phyloP scores from a whole-genome alignment of 37 sponge, comb jelly and placozoan species.

The Chondrilla cf. caribensis region DNA sequence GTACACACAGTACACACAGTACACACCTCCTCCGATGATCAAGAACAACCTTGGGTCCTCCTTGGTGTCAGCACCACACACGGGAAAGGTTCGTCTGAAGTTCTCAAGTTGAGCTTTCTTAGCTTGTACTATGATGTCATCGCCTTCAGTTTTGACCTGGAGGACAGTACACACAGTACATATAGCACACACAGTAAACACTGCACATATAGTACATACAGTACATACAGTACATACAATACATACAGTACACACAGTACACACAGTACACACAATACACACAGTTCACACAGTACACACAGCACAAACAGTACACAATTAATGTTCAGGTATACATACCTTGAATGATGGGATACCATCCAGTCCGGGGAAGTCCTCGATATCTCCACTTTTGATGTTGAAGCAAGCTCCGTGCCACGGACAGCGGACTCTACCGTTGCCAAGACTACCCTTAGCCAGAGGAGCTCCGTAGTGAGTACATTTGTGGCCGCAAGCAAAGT shows the following conservation, averaged over 20 bases:
- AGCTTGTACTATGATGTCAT: constrained; percentile 58
- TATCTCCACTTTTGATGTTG: constrained; percentile 84
- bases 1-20: too few species aligned
- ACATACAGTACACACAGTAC: neutral
- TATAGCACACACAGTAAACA: neutral
- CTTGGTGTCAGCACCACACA: neutral
- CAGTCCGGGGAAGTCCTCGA: constrained; percentile 94
- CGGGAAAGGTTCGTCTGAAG: constrained; percentile 12
- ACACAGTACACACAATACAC: too few species aligned
- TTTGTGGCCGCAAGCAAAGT: constrained; percentile 72
- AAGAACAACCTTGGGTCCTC: constrained; percentile 56
- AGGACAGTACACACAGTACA: neutral
- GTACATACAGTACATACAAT: neutral
- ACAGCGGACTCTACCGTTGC: constrained; percentile 81
- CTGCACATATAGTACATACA: too few species aligned
- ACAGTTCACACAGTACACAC: neutral
- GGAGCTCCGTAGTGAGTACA: constrained; percentile 96
- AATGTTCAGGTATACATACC: neutral
- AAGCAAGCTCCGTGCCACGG: constrained; percentile 99
- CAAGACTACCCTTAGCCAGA: constrained; percentile 82
- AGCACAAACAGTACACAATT: too few species aligned
- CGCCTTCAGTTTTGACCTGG: constrained; percentile 53
- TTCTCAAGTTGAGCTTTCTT: constrained; percentile 36
- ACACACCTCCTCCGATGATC: constrained; percentile 77
- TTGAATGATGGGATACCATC: constrained; percentile 47